Evolutionary conservation across 1,140 invertebrate genomes (phyloP).

Genomic region (Drosophila aff.): DNA sequence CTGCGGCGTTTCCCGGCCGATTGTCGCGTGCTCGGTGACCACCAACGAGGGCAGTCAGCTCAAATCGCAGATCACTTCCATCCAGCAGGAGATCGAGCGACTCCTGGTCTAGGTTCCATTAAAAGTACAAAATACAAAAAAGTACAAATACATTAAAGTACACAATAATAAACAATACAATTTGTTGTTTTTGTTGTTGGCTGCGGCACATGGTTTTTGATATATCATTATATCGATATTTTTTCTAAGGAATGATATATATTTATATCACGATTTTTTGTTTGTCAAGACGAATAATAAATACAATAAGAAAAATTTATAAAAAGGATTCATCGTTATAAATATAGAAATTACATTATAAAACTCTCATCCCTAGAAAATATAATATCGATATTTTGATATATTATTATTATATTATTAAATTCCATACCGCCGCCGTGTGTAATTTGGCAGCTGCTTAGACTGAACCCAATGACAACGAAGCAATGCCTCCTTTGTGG

Average conservation of each 20-base stretch:
- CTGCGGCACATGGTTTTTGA: slow-evolving; percentile 13
- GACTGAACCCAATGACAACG: slow-evolving; percentile 46
- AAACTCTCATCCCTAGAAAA: no score
- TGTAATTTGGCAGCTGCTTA: slow-evolving; percentile 32
- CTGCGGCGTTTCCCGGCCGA: slow-evolving; percentile 98
- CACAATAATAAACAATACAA: slow-evolving; percentile 64
- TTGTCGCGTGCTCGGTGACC: slow-evolving; percentile 98
- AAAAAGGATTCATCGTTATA: no score
- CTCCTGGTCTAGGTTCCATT: slow-evolving; percentile 92
- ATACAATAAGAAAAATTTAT: no score
- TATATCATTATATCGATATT: no score
- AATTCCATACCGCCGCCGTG: slow-evolving; percentile 9
- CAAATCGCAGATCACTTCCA: slow-evolving; percentile 96
- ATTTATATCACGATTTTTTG: no score
- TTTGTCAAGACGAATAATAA: no score
- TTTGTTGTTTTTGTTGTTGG: not conserved
- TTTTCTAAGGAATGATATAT: no score
- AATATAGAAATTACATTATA: no score
- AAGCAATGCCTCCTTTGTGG: slow-evolving; percentile 33
- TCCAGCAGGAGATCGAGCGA: slow-evolving; percentile 98
- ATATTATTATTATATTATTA: not conserved
- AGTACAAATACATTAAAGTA: no score
- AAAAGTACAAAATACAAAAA: slow-evolving; percentile 73
- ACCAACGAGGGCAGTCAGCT: slow-evolving; percentile 98
- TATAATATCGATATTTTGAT: no score